Conservation (phyloP, 2,888 invertebrate genomes). For the Plutella xylostella region DNA sequence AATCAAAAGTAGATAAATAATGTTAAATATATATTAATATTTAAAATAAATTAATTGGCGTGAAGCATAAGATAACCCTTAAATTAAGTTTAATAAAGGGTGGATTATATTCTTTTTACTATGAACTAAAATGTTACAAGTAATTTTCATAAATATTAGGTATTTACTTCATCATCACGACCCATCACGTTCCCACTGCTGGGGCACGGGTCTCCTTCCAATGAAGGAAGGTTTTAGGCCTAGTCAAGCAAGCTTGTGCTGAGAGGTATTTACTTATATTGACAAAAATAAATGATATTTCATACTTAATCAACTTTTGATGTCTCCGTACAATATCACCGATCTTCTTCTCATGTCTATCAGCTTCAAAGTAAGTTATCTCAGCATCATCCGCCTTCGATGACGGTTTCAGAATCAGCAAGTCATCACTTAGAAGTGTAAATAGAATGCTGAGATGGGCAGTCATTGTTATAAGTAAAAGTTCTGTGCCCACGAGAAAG, state of each 20-base stretch:
- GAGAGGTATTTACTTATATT: no score
- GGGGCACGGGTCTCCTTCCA: no score
- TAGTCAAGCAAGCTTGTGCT: no score
- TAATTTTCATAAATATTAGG: no score
- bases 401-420: conserved; percentile 22
- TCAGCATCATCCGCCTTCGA: not conserved
- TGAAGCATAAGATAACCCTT: no score
- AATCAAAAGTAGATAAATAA: conserved; percentile 16
- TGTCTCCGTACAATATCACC: conserved; percentile 28
- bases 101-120: no score
- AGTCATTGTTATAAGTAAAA: conserved; percentile 33
- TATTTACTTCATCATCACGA: no score
- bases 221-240: no score
- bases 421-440: conserved; percentile 32
- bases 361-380: not conserved
- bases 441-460: conserved; percentile 35
- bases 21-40: conserved; percentile 8
- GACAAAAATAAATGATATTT: conserved; percentile 5
- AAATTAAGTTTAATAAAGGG: no score
- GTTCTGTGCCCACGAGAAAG: conserved; percentile 30
- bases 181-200: no score
- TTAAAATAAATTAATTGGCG: no score
- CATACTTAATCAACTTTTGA: conserved; percentile 36
- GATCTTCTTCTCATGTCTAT: conserved; percentile 13
- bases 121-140: no score